These are phyloP conservation scores for Anthoscopus minutus DNA, from an alignment of 2,113 vertebrate genomes.

Conservation along the genomic window DNA sequence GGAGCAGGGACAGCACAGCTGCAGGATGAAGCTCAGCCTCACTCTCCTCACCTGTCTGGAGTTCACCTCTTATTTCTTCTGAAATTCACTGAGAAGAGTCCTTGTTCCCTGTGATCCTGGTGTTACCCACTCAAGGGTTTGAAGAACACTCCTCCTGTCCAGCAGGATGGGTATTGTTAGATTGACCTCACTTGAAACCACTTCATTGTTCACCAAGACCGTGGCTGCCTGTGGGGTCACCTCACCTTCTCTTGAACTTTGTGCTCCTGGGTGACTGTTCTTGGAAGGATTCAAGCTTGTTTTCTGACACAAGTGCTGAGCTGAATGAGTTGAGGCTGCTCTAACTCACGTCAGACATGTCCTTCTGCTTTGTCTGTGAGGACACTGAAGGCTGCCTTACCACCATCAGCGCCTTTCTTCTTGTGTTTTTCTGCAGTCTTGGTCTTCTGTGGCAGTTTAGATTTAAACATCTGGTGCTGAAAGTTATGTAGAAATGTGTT, in stretches of 20 bases:
- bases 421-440: not conserved
- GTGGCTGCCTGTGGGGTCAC: not conserved
- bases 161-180: not conserved
- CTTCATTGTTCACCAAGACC: not conserved
- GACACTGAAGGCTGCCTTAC: not conserved
- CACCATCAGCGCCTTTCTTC: not conserved
- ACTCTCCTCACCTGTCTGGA: not conserved
- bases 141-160: not conserved
- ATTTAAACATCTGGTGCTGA: not conserved
- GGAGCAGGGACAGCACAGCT: not conserved
- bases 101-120: not conserved
- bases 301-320: not conserved
- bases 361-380: not conserved
- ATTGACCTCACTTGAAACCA: not conserved
- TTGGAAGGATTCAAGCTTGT: not conserved
- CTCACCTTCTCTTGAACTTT: not conserved
- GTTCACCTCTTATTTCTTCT: not conserved
- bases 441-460: not conserved
- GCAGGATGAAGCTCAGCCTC: not conserved
- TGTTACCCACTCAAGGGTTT: not conserved
- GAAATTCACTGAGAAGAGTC: not conserved
- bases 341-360: not conserved
- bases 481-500: not conserved
- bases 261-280: not conserved
- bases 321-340: not conserved